phyloP scores from a whole-genome alignment of 2,797 vertebrate species.

The Silurus aristotelis region DNA sequence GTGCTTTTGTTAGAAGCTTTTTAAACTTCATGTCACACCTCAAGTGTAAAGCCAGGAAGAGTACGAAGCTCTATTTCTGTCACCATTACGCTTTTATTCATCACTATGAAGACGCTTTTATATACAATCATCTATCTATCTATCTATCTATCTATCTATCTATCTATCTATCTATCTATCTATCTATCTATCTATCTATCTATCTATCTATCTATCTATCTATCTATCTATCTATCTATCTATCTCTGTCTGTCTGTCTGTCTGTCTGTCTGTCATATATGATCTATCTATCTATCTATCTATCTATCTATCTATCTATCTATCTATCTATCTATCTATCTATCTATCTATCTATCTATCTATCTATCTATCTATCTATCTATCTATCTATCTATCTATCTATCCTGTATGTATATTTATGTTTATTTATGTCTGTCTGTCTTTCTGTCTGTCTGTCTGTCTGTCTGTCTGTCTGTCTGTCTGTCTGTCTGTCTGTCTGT shows the following conservation, averaged over 20 bases:
- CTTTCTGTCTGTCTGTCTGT: neutral
- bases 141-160: neutral
- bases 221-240: neutral
- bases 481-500: neutral
- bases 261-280: too few species aligned
- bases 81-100: neutral
- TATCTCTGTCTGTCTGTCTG: neutral
- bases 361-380: too few species aligned
- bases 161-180: too few species aligned
- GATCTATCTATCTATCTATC: neutral
- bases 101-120: too few species aligned
- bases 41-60: neutral
- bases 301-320: neutral
- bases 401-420: too few species aligned
- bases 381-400: too few species aligned
- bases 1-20: neutral
- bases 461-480: neutral
- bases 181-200: too few species aligned
- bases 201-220: neutral
- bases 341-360: too few species aligned
- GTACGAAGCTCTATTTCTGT: neutral
- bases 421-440: neutral
- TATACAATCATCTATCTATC: neutral
- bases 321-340: neutral
- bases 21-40: neutral